Conservation (phyloP, 2,888 invertebrate species). For the Himalopsyche kuldschensis region DNA sequence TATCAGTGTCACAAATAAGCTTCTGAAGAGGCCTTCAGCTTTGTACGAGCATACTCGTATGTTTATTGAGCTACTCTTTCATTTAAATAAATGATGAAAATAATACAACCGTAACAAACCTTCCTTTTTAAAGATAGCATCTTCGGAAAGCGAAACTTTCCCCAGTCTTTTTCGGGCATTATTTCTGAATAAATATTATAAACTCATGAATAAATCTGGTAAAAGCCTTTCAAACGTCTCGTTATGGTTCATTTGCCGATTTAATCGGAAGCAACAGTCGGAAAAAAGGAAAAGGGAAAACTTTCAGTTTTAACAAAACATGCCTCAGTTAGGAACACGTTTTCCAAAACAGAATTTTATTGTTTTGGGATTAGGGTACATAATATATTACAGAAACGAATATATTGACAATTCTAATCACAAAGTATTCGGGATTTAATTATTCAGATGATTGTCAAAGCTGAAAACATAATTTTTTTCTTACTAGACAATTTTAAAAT, state of each 20-base stretch:
- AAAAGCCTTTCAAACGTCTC: conserved; percentile 31
- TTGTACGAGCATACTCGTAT: no score
- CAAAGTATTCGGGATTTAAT: no score
- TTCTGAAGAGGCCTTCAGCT: no score
- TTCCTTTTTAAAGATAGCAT: background rate
- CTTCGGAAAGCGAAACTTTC: background rate
- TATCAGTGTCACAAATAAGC: no score
- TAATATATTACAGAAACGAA: background rate
- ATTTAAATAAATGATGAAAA: background rate
- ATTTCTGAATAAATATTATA: background rate
- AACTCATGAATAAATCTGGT: conserved; percentile 1
- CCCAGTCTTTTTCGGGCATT: background rate
- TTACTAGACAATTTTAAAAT: no score
- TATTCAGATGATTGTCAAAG: no score
- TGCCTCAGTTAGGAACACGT: conserved; percentile 11
- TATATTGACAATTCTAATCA: background rate
- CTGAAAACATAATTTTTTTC: no score
- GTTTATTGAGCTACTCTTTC: background rate
- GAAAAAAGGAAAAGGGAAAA: conserved; percentile 24
- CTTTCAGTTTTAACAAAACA: conserved; percentile 9
- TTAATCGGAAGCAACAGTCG: conserved; percentile 36
- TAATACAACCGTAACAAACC: background rate
- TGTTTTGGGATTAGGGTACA: conserved; percentile 2
- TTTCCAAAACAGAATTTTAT: background rate
- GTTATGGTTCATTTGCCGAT: conserved; percentile 28